Conservation (phyloP, 1,140 invertebrate genomes). For the Lethrus apterus region DNA sequence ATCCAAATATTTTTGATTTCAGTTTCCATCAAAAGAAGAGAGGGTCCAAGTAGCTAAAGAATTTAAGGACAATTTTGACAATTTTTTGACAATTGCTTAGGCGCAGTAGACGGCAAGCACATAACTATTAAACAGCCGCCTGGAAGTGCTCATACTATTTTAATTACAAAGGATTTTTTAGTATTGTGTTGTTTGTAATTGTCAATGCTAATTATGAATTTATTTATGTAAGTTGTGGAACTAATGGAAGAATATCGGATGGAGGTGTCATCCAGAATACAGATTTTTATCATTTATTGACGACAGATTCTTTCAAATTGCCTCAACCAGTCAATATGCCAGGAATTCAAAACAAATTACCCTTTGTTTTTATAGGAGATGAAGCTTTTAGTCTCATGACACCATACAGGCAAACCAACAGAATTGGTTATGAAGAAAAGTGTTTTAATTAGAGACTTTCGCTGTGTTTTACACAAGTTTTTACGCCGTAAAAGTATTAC, state of each 20-base stretch:
- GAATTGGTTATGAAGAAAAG: constrained; percentile 1
- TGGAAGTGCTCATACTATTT: constrained; percentile 40
- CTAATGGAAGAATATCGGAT: constrained; percentile 37
- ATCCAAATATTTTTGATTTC: neutral
- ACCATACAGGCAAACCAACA: constrained; percentile 1
- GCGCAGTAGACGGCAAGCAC: constrained; percentile 47
- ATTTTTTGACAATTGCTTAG: constrained; percentile 38
- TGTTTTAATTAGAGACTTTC: too few species aligned
- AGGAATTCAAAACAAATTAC: neutral
- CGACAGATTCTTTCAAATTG: constrained; percentile 11
- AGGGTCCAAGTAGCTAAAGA: neutral
- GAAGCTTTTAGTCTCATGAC: neutral
- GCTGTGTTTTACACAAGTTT: constrained; percentile 3
- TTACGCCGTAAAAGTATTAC: neutral
- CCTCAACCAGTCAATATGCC: constrained; percentile 5
- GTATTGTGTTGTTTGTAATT: constrained; percentile 44
- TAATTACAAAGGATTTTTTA: constrained; percentile 46
- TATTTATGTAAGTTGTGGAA: constrained; percentile 38
- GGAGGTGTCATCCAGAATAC: constrained; percentile 35
- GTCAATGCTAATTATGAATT: constrained; percentile 45
- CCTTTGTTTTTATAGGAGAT: constrained; percentile 1
- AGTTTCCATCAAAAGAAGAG: constrained; percentile 7
- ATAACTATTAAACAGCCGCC: constrained; percentile 37
- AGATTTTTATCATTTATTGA: constrained; percentile 21
- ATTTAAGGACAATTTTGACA: constrained; percentile 23